Base-by-base conservation (phyloP, 2,113 vertebrate species). In the Anas platyrhynchos region DNA sequence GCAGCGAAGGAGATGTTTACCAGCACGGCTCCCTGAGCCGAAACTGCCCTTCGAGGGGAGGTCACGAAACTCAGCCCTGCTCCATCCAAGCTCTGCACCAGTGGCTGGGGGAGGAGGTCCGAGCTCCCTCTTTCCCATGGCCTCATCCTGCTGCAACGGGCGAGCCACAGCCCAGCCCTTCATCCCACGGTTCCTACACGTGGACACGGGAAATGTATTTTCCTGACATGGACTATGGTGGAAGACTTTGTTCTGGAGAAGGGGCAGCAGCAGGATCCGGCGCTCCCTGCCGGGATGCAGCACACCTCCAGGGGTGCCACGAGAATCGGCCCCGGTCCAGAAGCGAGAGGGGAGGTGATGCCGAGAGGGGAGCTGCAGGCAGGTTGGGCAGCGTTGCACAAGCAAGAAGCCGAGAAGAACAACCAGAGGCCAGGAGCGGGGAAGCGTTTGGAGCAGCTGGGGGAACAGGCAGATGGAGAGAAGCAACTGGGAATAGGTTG, bases 151-250 rank as follows among this genome's bases (percentile, higher is more conserved):
- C 38, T 50, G 73, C 79, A 81, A 41, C 73, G 61, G n/a, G 29
- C 14, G 1, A 86, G 82, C 2, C 59, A n/a, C 46, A 81, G 67
- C 46, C 52, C 76, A 67, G 21, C 27, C n/a, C 17, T 25, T 46
- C 11, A 7, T 34, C 48, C 41, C 83, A 32, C 23, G 13, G n/a
- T 11, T 66, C 21, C 43, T 38, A 74, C 7, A 38, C 0, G 0
- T 0, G n/a, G 46, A 12, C 3, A 13, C 5, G 8, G 17, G 13
- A 56, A 65, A n/a, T 0, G 1, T 16, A 27, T 3, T 16, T 31
- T 63, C 4, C 16, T 1, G 0, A 9, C 11, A 36, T 9, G 18
- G 11, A 14, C 18, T 1, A 1, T 0, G 2, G n/a, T 6, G 11
- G 54, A 59, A 31, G 36, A 44, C 34, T 68, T 25, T 56, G 43